Evolutionary conservation across 2,888 invertebrate species (phyloP), one percentile per base, ranked within the genome.

Genomic region (Drosophila paracracens): DNA sequence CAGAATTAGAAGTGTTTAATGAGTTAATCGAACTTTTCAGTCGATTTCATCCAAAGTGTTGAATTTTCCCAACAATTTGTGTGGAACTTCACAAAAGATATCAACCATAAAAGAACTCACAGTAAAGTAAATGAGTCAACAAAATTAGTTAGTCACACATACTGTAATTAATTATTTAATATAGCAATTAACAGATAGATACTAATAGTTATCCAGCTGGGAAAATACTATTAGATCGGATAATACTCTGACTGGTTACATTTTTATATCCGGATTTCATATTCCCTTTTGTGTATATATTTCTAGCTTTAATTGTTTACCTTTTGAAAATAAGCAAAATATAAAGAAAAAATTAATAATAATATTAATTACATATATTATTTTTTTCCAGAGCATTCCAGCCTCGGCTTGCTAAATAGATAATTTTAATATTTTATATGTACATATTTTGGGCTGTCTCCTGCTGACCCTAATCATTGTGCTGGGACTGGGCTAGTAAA

Each of bases 381-480:
- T 25, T 48, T 48, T 13, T 16, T 16, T n/a, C 18, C 18, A 73
- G 76, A 54, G 88, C 70, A 76, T 88, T 50, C 10, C 25, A 21
- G n/a, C 11, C 52, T 60, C 67, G 71, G 29, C 54, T 69, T 38
- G 18, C n/a, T 33, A 2, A 8, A 4, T 5, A 25, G 27, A 11
- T 52, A 58, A 36, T 51, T 64, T 64, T 48, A 3, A 25, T 54
- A 3, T 35, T 54, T 54, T 36, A 5, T 10, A 2, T 29, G 2
- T 18, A 29, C 29, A 51, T 51, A 48, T 60, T 74, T 77, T 79
- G 21, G 69, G 48, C 74, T 53, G 60, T 67, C 70, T 75, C 64
- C 64, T 60, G 76, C 72, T 81, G 90, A 87, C 87, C 87, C 87
- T 87, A 87, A 87, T 87, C 87, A 90, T 86, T 90, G 77, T 81